A percentile compares a stretch with the other conserved stretches of the same genome.
Conservation (phyloP, 2,797 vertebrate genomes). For the Pseudochaenichthys georgianus region DNA sequence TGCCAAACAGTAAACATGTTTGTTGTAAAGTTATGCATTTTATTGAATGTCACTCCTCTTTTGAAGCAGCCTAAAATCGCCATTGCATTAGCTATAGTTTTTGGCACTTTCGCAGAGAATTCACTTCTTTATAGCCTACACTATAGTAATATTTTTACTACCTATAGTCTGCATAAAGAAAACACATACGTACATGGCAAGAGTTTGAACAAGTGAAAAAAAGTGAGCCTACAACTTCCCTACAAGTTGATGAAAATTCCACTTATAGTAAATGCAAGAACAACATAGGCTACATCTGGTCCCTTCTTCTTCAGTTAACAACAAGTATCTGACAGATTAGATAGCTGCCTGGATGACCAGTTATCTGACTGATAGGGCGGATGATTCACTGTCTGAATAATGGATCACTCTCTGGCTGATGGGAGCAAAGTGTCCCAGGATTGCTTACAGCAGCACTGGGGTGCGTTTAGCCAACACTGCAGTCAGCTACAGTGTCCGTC, state of each 20-base stretch:
- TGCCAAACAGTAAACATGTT: no score
- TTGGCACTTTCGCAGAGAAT: no score
- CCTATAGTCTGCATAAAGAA: no score
- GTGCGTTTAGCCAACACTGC: slow-evolving; percentile 50
- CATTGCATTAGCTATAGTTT: no score
- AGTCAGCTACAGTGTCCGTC: slow-evolving; percentile 45
- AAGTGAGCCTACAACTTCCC: neutral
- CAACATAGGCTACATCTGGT: neutral
- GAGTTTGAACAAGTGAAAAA: neutral
- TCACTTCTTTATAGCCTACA: no score
- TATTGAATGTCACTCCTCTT: no score
- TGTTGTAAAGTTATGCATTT: no score
- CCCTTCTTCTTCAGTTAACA: slow-evolving; percentile 12
- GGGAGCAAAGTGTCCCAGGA: slow-evolving; percentile 51
- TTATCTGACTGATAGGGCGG: slow-evolving; percentile 46
- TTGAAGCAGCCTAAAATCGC: no score
- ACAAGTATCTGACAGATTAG: slow-evolving; percentile 26
- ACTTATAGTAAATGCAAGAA: neutral
- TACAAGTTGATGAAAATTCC: neutral
- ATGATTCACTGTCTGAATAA: slow-evolving; percentile 51
- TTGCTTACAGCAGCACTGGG: slow-evolving; percentile 57
- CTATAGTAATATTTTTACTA: no score
- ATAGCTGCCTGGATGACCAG: slow-evolving; percentile 14
- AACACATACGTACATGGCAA: neutral
- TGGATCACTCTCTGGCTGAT: slow-evolving; percentile 52